Base-by-base conservation (phyloP, 2,113 vertebrate genomes). In the Galeopterus variegatus region DNA sequence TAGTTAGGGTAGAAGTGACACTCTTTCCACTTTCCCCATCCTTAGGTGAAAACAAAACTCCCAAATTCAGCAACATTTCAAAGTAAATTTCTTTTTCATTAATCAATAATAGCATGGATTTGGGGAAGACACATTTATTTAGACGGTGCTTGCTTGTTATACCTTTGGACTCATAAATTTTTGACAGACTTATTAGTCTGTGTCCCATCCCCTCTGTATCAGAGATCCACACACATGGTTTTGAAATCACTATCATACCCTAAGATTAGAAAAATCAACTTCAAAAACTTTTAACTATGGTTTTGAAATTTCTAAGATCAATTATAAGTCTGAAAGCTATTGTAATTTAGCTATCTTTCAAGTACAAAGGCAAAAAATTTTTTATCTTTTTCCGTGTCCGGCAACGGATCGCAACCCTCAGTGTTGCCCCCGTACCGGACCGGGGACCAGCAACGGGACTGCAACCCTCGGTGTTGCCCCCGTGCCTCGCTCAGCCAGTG, bases 221-320 rank as follows among this genome's bases (percentile, higher is more conserved):
- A 52, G 64, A 91, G 41, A 69, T n/a, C 12, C 26, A 88, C 6
- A 70, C 9, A 87, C 2, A 76, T 65, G 31, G 12, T 76, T 90
- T 95, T 64, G 62, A 86, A 90, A 86, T 72, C 54, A 81, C 24
- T 92, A 91, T 52, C 48, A 80, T 19, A 90, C 6, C 67, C 89
- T 86, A 72, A 64, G 33, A 79, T 26, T n/a, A 41, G 41, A 28
- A n/a, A 41, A 64, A 58, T 65, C 70, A 58, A 58, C 33, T n/a
- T 89, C 24, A 48, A 67, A 54, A 48, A 62, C 19, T 79, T 84
- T 65, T 73, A 84, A 50, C 50, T 62, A 48, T 90, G 58, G 60
- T 93, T 91, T 93, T 83, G 33, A 95, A 95, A 93, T 91, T 83
- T 31, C 21, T 84, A 45, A 91, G 9, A 52, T 54, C 31, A 79